A percentile compares a stretch with the other conserved stretches of the same genome.
Evolutionary conservation across 2,113 vertebrate genomes (phyloP).

Genomic region (Podarcis raffonei): DNA sequence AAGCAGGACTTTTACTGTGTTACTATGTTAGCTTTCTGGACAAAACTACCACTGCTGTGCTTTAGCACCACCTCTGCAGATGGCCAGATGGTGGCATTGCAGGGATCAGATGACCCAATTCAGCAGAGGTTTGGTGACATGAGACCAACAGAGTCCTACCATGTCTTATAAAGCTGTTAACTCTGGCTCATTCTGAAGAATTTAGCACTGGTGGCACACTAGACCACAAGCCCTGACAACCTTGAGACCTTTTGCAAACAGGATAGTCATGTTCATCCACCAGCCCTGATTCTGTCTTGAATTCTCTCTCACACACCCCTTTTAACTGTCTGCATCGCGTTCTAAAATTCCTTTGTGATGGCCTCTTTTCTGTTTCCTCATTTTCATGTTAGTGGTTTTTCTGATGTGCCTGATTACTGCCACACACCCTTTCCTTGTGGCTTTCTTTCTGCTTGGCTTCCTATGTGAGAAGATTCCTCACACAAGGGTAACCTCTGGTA

Average conservation of each 20-base stretch:
- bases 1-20: not conserved
- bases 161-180: not conserved
- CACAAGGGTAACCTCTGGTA: conserved; percentile 10
- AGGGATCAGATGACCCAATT: not conserved
- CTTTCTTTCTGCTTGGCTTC: not conserved
- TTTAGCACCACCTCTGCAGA: not conserved
- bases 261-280: not conserved
- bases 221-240: not conserved
- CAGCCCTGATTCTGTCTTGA: not conserved
- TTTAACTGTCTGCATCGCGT: too few species aligned
- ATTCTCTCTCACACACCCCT: not conserved
- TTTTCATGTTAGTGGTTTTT: not conserved
- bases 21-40: not conserved
- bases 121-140: not conserved
- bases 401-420: not conserved
- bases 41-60: not conserved
- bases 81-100: not conserved
- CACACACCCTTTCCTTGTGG: not conserved
- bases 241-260: not conserved
- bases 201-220: not conserved
- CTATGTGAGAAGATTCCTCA: not conserved
- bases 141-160: not conserved
- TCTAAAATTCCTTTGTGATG: not conserved
- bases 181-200: not conserved
- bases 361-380: not conserved